These are phyloP conservation scores for Diachasma alloeum DNA, from an alignment of 1,140 invertebrate species.

Conservation along the genomic window DNA sequence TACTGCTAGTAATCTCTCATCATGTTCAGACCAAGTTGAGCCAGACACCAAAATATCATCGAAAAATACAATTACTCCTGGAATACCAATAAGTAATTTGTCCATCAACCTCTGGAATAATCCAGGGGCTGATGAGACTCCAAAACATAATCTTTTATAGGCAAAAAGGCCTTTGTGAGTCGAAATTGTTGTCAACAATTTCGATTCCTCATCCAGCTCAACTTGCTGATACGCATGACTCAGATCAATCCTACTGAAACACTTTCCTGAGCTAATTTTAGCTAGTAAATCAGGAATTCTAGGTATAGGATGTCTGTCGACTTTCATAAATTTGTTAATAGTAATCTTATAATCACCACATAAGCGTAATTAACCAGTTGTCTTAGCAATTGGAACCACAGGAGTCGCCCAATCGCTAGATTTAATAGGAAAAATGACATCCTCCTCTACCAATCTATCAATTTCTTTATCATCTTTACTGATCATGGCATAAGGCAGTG, in stretches of 20 bases:
- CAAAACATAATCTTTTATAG: conserved; percentile 9
- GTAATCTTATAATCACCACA: conserved; percentile 57
- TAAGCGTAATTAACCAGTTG: conserved; percentile 27
- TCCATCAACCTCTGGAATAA: conserved; percentile 10
- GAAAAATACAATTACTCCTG: not conserved
- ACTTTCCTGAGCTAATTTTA: conserved; percentile 39
- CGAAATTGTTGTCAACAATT: conserved; percentile 31
- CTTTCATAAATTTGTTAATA: conserved; percentile 47
- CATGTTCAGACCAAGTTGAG: not conserved
- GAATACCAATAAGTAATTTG: not conserved
- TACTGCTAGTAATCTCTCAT: not conserved
- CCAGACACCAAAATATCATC: conserved; percentile 6
- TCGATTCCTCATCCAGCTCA: conserved; percentile 42
- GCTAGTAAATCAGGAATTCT: conserved; percentile 50
- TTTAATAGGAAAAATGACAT: conserved; percentile 45
- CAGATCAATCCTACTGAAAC: conserved; percentile 51
- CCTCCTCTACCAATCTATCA: conserved; percentile 31
- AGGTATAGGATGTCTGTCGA: conserved; percentile 49
- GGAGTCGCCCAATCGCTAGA: conserved; percentile 51
- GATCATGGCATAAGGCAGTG: conserved; percentile 39
- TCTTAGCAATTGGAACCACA: conserved; percentile 49
- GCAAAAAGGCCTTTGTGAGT: too few species aligned
- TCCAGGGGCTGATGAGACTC: not conserved
- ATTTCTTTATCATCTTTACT: conserved; percentile 39
- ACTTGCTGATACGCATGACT: conserved; percentile 47